Conservation (phyloP, 2,888 invertebrate species). For the Polyploca ridens region DNA sequence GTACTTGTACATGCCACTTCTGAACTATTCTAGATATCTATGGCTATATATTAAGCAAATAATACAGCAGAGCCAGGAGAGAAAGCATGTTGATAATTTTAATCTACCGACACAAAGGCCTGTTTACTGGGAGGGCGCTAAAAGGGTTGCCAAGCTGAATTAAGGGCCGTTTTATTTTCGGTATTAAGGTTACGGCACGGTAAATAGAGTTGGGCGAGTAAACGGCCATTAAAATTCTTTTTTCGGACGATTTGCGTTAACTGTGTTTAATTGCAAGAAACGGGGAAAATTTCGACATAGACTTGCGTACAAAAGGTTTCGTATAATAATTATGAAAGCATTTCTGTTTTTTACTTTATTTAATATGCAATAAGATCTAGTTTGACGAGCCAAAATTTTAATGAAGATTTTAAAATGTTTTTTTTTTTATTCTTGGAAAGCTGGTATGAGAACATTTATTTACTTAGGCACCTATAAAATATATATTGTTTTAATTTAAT, state of each 20-base stretch:
- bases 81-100: conserved; percentile 64
- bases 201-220: conserved; percentile 13
- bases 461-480: too few relatives aligned
- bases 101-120: conserved; percentile 57
- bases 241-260: conserved; percentile 5
- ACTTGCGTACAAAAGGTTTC: too few relatives aligned
- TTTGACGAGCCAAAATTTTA: too few relatives aligned
- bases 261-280: conserved; percentile 1
- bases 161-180: conserved; percentile 54
- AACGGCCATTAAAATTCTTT: conserved; percentile 12
- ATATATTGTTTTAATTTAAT: too few relatives aligned
- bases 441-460: too few relatives aligned
- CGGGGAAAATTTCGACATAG: background rate
- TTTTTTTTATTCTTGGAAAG: too few relatives aligned
- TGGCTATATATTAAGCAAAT: conserved; percentile 39
- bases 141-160: conserved; percentile 63
- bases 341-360: too few relatives aligned
- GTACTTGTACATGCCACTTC: background rate
- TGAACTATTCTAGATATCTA: background rate
- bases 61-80: conserved; percentile 47
- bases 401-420: too few relatives aligned
- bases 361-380: too few relatives aligned
- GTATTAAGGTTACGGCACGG: conserved; percentile 30
- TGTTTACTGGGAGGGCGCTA: conserved; percentile 54
- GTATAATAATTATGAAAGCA: too few relatives aligned